Evolutionary conservation across 2,888 invertebrate species (phyloP), one percentile per base, ranked within the genome.

Genomic region (Hydropsyche betteni): DNA sequence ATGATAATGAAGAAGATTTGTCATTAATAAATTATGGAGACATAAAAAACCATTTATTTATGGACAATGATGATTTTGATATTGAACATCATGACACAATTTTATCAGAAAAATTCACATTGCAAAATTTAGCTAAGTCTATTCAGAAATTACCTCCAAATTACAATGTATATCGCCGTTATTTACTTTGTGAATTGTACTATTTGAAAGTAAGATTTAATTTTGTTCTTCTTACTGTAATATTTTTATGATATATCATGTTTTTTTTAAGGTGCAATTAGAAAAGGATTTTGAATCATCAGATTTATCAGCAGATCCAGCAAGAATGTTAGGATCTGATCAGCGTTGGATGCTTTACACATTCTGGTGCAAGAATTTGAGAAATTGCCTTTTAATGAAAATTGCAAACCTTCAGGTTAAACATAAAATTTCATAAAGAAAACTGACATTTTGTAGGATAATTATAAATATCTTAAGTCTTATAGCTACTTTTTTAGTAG

Each of bases 331-430:
- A 34, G 7, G 34, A 34, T 14, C 44, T 6, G 16, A 69, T 50
- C 12, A 51, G n/a, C 44, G 69, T 44, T 69, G 69, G 69, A 33
- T 3, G 34, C 10, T 34, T 5, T 64, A 69, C n/a, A 12, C 12
- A 12, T 78, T 79, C 68, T 86, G 86, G 86, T 79, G 83, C 6
- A 55, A 36, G 6, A 6, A 72, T 10, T 75, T 80, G 7, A 75
- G 74, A 58, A 50, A 52, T 2, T 58, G 16, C 7, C 58, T 79
- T 5, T 51, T 51, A 34, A n/a, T 4, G 1, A 24, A 24, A 24
- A 24, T 2, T 24, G 24, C 24, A 24, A 24, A 2, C 24, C 24
- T 24, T 24, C 24, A 24, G 24, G 24, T 24, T 24, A 24, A 24
- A 24, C 2, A 24, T 24, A 24, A 24, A 24, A 24, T 24, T 24